A percentile compares a stretch with the other conserved stretches of the same genome.
phyloP scores from a whole-genome alignment of 2,113 vertebrate genomes.

The Eulacestoma nigropectus region DNA sequence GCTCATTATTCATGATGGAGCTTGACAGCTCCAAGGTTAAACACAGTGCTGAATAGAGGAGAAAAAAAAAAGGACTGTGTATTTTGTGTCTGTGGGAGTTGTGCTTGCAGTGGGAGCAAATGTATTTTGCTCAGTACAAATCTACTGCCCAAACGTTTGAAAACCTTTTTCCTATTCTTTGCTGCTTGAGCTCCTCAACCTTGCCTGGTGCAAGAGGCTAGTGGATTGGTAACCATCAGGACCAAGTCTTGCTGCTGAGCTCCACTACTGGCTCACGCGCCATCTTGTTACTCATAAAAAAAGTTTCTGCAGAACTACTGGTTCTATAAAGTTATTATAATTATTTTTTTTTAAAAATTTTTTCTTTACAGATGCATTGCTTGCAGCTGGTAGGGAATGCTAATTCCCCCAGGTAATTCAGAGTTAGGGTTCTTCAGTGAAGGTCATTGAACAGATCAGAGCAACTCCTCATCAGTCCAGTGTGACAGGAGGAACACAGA shows the following conservation, averaged over 20 bases:
- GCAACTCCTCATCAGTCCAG: not conserved
- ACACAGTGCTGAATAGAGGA: conserved; percentile 11
- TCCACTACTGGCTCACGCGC: not conserved
- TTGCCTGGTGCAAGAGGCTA: not conserved
- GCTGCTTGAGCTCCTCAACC: not conserved
- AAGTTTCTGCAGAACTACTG: not conserved
- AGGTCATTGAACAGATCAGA: not conserved
- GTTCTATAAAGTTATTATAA: not conserved
- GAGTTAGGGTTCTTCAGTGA: not conserved
- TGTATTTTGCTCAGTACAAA: not conserved
- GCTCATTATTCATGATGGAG: conserved; percentile 61
- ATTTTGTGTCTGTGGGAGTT: conserved; percentile 5
- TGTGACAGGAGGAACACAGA: not conserved
- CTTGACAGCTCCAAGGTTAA: conserved; percentile 65
- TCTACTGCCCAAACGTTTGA: not conserved
- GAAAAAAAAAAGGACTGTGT: not conserved
- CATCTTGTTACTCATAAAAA: not conserved
- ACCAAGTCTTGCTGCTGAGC: not conserved
- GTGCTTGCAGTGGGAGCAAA: not conserved
- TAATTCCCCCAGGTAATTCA: not conserved
- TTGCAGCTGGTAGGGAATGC: not conserved
- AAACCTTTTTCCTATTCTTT: not conserved
- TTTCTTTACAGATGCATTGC: not conserved
- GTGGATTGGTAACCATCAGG: not conserved
- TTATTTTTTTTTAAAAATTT: not conserved